Evolutionary conservation across 2,113 vertebrate species (phyloP).

Genomic region (Phoxinus phoxinus): DNA sequence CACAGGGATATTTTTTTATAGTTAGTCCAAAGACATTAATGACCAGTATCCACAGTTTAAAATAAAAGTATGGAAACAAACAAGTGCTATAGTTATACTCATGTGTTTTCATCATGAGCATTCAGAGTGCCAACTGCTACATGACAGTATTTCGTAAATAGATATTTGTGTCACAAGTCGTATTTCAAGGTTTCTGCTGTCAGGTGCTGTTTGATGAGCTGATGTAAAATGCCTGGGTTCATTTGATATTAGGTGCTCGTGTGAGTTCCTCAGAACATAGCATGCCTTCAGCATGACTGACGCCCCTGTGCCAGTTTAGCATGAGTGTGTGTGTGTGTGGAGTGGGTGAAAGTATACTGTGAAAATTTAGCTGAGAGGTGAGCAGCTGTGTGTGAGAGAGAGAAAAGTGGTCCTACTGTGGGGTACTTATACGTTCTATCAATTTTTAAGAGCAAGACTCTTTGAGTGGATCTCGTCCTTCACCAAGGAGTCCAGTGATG

Average conservation of each 20-base stretch:
- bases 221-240: slow-evolving; percentile 50
- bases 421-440: slow-evolving; percentile 67
- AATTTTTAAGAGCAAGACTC: slow-evolving; percentile 79
- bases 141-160: slow-evolving; percentile 34
- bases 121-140: not conserved
- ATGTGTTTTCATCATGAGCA: not conserved
- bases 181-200: slow-evolving; percentile 43
- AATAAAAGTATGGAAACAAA: not conserved
- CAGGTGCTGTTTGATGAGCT: slow-evolving; percentile 34
- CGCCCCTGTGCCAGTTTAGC: slow-evolving; percentile 42
- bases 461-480: slow-evolving; percentile 85
- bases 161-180: slow-evolving; percentile 50
- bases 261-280: slow-evolving; percentile 29
- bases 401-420: not conserved
- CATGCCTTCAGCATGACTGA: slow-evolving; percentile 12
- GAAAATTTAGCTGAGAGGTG: not conserved
- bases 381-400: not conserved
- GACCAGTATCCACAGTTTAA: too few species aligned
- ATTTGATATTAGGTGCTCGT: slow-evolving; percentile 61
- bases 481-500: slow-evolving; percentile 81
- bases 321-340: slow-evolving; percentile 46
- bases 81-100: not conserved
- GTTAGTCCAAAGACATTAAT: too few species aligned
- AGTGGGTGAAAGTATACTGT: slow-evolving; percentile 12
- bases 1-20: not conserved